These are phyloP conservation scores for Drosophila quinaria DNA, from an alignment of 2,888 invertebrate genomes.

Conservation along the genomic window DNA sequence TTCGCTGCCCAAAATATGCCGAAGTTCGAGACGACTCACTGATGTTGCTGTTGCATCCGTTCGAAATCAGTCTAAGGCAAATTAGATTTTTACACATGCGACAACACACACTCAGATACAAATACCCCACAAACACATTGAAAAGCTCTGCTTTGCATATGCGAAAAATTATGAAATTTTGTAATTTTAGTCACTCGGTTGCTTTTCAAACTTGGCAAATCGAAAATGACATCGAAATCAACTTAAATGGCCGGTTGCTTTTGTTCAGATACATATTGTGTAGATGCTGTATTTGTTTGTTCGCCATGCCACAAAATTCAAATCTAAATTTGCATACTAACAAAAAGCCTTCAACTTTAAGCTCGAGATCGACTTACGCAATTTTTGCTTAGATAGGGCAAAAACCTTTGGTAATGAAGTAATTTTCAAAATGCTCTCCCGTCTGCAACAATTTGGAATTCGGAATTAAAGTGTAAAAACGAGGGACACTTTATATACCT, in stretches of 20 bases:
- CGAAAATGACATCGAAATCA: conserved; percentile 73
- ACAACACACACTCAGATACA: conserved; percentile 25
- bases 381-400: background rate
- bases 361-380: conserved; percentile 1
- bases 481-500: too few species aligned
- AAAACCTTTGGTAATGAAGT: background rate
- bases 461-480: too few species aligned
- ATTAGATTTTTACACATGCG: conserved; percentile 70
- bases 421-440: background rate
- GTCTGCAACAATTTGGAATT: too few species aligned
- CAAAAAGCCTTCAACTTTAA: conserved; percentile 16
- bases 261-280: conserved; percentile 17
- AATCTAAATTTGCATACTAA: conserved; percentile 22
- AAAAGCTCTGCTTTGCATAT: conserved; percentile 45
- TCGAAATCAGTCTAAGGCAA: conserved; percentile 69
- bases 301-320: background rate
- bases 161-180: conserved; percentile 75
- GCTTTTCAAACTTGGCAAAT: conserved; percentile 61
- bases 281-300: conserved; percentile 4
- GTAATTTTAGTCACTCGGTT: conserved; percentile 55
- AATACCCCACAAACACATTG: conserved; percentile 21
- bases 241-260: conserved; percentile 51
- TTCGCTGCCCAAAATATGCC: conserved; percentile 13
- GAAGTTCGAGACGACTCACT: conserved; percentile 37
- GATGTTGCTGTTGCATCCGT: conserved; percentile 43